Conservation (phyloP, 2,113 vertebrate genomes). For the Mustela nigripes region DNA sequence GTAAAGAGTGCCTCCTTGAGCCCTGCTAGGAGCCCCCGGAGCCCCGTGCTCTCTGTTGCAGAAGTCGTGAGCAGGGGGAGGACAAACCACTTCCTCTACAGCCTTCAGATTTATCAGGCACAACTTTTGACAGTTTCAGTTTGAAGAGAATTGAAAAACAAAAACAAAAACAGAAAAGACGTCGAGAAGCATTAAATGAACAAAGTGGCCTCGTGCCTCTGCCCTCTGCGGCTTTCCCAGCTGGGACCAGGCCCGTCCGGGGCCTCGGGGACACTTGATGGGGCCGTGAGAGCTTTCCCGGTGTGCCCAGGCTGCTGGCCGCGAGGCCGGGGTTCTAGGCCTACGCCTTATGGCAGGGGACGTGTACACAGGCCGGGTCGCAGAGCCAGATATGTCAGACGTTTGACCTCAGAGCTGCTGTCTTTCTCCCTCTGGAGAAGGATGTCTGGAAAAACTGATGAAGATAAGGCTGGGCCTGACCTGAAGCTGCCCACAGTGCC, state of each 20-base stretch:
- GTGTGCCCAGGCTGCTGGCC: background rate
- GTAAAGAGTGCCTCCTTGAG: background rate
- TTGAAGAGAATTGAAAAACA: conserved; percentile 57
- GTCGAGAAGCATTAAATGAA: background rate
- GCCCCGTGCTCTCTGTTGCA: conserved; percentile 56
- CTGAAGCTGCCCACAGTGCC: rapidly evolving
- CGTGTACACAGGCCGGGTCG: background rate
- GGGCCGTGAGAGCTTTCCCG: background rate
- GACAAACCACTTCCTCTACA: conserved; percentile 80
- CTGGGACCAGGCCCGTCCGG: background rate
- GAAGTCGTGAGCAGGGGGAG: conserved; percentile 54
- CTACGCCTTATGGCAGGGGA: background rate
- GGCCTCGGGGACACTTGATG: background rate
- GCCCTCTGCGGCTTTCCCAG: background rate
- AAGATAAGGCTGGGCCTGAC: background rate
- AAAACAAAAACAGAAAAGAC: background rate
- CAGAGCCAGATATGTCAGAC: background rate
- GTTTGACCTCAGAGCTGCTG: background rate
- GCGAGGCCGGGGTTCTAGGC: background rate
- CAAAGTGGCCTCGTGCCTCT: background rate
- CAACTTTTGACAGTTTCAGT: conserved; percentile 65
- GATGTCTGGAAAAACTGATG: background rate
- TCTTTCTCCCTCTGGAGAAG: background rate
- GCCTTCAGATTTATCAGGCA: conserved; percentile 66
- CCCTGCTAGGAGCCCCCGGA: background rate